phyloP scores from a whole-genome alignment of 2,113 vertebrate genomes.

The Talpa occidentalis region DNA sequence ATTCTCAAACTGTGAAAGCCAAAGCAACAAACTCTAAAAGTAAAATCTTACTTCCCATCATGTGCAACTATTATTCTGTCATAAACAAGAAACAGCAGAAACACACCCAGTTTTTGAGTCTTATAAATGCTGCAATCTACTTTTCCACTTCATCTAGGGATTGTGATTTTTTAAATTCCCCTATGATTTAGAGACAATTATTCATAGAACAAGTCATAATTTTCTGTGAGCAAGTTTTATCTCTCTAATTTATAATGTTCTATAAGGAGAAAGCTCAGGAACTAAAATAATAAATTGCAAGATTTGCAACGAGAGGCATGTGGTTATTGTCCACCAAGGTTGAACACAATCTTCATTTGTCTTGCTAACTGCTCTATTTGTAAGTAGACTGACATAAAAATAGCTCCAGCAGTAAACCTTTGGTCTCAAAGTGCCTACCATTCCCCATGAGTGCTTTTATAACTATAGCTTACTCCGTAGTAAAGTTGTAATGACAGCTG shows the following conservation, averaged over 20 bases:
- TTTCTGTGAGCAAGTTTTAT: neutral
- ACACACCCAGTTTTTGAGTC: neutral
- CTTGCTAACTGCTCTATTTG: conserved; percentile 61
- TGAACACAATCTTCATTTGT: conserved; percentile 66
- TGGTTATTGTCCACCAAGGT: conserved; percentile 40
- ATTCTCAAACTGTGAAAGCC: neutral
- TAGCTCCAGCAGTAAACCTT: conserved; percentile 71
- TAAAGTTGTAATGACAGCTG: conserved; percentile 84
- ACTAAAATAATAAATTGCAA: conserved; percentile 63
- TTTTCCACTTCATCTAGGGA: neutral
- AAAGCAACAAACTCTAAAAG: neutral
- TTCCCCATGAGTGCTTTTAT: conserved; percentile 78
- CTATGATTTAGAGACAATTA: neutral
- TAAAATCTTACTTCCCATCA: neutral
- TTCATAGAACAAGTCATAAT: conserved; percentile 27
- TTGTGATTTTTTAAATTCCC: neutral
- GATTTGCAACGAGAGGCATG: conserved; percentile 73
- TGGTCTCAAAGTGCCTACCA: conserved; percentile 71
- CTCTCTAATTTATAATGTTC: neutral
- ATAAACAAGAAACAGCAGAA: neutral
- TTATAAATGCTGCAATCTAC: neutral
- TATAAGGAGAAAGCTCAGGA: neutral
- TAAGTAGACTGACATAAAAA: conserved; percentile 81
- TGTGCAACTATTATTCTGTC: neutral
- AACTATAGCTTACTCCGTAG: conserved; percentile 75